Base-by-base conservation (phyloP, 2,797 vertebrate genomes). In the Glyptemys insculpta region DNA sequence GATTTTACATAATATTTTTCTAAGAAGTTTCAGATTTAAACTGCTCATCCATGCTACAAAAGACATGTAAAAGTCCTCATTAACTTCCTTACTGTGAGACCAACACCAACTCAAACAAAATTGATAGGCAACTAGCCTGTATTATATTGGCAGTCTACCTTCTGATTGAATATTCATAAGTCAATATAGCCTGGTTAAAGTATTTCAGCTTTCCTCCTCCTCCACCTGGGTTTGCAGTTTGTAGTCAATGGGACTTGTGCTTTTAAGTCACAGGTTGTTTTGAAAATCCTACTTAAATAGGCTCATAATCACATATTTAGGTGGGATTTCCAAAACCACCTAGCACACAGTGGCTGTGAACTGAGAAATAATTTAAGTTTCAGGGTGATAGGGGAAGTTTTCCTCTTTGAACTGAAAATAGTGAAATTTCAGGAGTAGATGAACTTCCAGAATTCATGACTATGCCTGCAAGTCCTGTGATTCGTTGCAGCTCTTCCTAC, bases 31-130 rank as follows among this genome's bases (percentile, higher is more conserved):
- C 79, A 5, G 53, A 12, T 85, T 95, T 92, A 94, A 88, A 93
- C 95, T 62, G 91, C 91, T 91, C 0, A 1, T 86, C 74, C 92
- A 89, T 52, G 81, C 79, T 88, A 54, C 57, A 81, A 79, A 81
- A 65, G 37, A 86, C 56, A 81, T 85, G 93, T 96, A 96, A 96
- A n/a, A 89, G 91, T 93, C 78, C 94, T 96, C 91, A 91, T 96
- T 96, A 92, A 65, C 82, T 88, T 96, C 91, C 86, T 44, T 2
- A 90, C 79, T 88, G 83, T 87, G 92, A 91, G 86, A 9, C 80
- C 89, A 86, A 93, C 83, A 94, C 96, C 92, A 86, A 87, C 93
- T 95, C 37, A 6, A 59, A 59, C 27, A 59, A 94, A 86, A 53
- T 84, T 92, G 91, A 87, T 92, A 68, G 96, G 57, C 93, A 53